Percentiles rank a stretch among this genome's conserved stretches.
These are phyloP conservation scores for Drosophila oshimai DNA, from an alignment of 1,140 invertebrate genomes.

Conservation along the genomic window DNA sequence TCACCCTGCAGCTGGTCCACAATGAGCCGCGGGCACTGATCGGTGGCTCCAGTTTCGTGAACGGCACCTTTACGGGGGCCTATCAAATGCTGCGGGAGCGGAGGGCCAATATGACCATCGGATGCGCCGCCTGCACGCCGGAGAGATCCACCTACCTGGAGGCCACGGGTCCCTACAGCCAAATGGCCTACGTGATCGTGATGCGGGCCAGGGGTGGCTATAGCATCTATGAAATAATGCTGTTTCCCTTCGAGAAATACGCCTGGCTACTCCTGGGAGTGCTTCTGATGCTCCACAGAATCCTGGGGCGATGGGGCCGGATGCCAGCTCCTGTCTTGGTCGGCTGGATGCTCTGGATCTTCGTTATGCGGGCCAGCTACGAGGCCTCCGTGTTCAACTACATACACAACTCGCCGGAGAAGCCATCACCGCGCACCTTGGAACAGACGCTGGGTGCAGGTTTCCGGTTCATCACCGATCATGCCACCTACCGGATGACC, in stretches of 20 bases:
- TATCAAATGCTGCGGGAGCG: slow-evolving; percentile 43
- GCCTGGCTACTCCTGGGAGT: slow-evolving; percentile 41
- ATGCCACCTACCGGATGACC: slow-evolving; percentile 54
- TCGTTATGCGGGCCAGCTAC: slow-evolving; percentile 44
- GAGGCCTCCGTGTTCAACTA: slow-evolving; percentile 57
- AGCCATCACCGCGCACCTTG: slow-evolving; percentile 45
- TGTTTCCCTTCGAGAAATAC: slow-evolving; percentile 32
- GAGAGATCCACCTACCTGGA: slow-evolving; percentile 26
- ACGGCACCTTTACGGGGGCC: slow-evolving; percentile 61
- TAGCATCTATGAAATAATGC: slow-evolving; percentile 60
- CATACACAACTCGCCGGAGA: slow-evolving; percentile 54
- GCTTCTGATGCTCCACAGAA: not conserved
- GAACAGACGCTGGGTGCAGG: slow-evolving; percentile 15
- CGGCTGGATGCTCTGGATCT: slow-evolving; percentile 38
- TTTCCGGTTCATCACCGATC: slow-evolving; percentile 43
- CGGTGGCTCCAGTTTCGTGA: slow-evolving; percentile 34
- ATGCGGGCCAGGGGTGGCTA: slow-evolving; percentile 14
- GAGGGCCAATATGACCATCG: slow-evolving; percentile 44
- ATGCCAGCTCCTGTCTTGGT: not conserved
- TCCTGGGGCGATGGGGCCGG: not conserved
- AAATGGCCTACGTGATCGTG: slow-evolving; percentile 49
- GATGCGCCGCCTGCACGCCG: slow-evolving; percentile 45
- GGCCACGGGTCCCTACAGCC: slow-evolving; percentile 42
- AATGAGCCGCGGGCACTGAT: slow-evolving; percentile 47
- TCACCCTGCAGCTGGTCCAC: slow-evolving; percentile 13